Conservation (phyloP, 2,888 invertebrate genomes). For the Meloe dianella region DNA sequence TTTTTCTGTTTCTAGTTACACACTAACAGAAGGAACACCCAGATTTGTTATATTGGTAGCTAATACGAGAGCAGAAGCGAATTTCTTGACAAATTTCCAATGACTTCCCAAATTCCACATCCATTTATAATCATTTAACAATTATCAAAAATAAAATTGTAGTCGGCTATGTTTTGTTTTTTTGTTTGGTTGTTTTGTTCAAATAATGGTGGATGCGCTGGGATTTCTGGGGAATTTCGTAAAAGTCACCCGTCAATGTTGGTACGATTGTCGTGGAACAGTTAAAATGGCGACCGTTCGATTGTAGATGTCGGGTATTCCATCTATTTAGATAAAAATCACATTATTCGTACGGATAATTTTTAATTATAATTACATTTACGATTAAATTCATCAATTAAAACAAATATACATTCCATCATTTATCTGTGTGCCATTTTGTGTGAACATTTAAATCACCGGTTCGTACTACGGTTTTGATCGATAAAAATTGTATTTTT, state of each 20-base stretch:
- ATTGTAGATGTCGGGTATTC: conserved; percentile 49
- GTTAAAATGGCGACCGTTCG: conserved; percentile 53
- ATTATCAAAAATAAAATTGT: neutral
- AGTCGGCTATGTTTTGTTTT: neutral
- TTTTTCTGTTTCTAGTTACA: conserved; percentile 60
- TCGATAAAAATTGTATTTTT: conserved; percentile 37
- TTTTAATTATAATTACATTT: no score
- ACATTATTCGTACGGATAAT: no score
- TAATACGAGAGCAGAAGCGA: conserved; percentile 64
- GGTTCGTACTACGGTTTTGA: no score
- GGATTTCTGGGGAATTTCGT: conserved; percentile 26
- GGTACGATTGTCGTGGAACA: conserved; percentile 40
- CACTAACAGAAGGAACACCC: conserved; percentile 70
- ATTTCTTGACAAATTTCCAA: conserved; percentile 59
- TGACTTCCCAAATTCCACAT: neutral
- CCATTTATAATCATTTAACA: conserved; percentile 2
- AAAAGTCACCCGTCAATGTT: conserved; percentile 32
- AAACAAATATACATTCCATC: no score
- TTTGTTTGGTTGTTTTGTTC: neutral
- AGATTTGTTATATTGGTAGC: conserved; percentile 68
- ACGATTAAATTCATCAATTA: conserved; percentile 39
- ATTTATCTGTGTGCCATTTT: no score
- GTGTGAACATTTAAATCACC: no score
- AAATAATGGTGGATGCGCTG: neutral
- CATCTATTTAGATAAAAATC: no score